Evolutionary conservation across 1,140 invertebrate genomes (phyloP).

Genomic region (Drosophila lacteicornis): DNA sequence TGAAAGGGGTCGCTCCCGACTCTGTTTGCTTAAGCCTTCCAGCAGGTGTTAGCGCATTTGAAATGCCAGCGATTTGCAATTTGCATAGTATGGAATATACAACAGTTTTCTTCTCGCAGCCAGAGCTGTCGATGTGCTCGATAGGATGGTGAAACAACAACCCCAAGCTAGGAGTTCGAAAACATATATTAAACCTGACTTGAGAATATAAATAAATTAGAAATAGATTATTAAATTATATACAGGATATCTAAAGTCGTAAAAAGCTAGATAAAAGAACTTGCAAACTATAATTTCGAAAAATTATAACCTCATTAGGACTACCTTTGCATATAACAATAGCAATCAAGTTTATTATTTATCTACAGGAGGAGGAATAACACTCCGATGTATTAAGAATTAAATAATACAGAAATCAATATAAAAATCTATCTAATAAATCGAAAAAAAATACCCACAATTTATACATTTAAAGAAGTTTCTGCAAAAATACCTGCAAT

Average conservation of each 20-base stretch:
- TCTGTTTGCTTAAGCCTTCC: slow-evolving; percentile 53
- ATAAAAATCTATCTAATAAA: background rate
- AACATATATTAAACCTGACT: too few relatives aligned
- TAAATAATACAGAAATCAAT: background rate
- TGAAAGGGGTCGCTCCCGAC: slow-evolving; percentile 1
- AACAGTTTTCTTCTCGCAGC: background rate
- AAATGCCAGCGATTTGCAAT: slow-evolving; percentile 67
- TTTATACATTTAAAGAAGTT: background rate
- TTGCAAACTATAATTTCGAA: background rate
- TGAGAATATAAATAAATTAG: too few relatives aligned
- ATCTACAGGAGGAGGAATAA: too few relatives aligned
- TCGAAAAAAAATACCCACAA: background rate
- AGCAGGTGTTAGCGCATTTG: slow-evolving; percentile 66
- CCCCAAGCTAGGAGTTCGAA: too few relatives aligned
- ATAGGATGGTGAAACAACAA: background rate
- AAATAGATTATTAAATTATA: too few relatives aligned
- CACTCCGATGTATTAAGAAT: too few relatives aligned
- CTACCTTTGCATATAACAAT: too few relatives aligned
- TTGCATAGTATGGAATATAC: slow-evolving; percentile 51
- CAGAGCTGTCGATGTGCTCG: slow-evolving; percentile 39
- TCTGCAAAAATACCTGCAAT: slow-evolving; percentile 5
- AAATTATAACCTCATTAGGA: too few relatives aligned
- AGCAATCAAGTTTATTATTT: too few relatives aligned
- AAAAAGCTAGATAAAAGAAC: too few relatives aligned
- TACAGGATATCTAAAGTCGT: too few relatives aligned